Base-by-base conservation (phyloP, 2,888 invertebrate species). In the Xylophagus ater region DNA sequence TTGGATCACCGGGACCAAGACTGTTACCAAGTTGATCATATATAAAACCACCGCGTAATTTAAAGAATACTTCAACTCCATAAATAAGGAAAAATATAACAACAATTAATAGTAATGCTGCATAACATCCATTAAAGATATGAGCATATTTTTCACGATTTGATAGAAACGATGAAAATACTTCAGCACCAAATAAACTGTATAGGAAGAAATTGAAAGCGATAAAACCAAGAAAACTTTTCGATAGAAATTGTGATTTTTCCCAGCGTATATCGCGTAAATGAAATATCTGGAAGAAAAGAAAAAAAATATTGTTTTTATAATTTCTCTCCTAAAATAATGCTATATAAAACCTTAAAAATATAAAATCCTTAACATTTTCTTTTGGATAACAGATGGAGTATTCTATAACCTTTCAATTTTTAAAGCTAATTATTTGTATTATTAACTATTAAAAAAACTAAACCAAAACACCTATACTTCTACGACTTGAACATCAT, bases 11-110 rank as follows among this genome's bases (percentile, higher is more conserved):
- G 18, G 71, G 70, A 41, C 73, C 67, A 1, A 63, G 49, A 43
- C 77, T 74, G 32, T 76, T 74, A 48, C 76, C 78, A 47, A 74
- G 74, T 42, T 77, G 74, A 60, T 82, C 78, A 57, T 76, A 76
- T 45, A 89, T 69, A 61, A 88, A 89, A 51, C 87, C 87, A 19
- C 88, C 89, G 41, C 87, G 81, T 37, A 87, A 73, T 80, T 90
- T 92, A 59, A 93, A 90, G 65, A 79, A 93, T 7, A 93, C 90
- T 67, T 92, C 90, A 14, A 92, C 85, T 33, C 93, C 92, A 62
- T 92, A 93, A 49, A 90, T 88, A 36, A 93, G 75, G 67, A 92
- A 93, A 69, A 92, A 89, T 12, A 89, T 73, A 41, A 92, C 88
- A 30, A 89, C 87, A 43, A 92, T 81, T 59, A 92, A 81, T 43